phyloP scores from a whole-genome alignment of 2,113 vertebrate species.

The Tenebrosternarchus preto region DNA sequence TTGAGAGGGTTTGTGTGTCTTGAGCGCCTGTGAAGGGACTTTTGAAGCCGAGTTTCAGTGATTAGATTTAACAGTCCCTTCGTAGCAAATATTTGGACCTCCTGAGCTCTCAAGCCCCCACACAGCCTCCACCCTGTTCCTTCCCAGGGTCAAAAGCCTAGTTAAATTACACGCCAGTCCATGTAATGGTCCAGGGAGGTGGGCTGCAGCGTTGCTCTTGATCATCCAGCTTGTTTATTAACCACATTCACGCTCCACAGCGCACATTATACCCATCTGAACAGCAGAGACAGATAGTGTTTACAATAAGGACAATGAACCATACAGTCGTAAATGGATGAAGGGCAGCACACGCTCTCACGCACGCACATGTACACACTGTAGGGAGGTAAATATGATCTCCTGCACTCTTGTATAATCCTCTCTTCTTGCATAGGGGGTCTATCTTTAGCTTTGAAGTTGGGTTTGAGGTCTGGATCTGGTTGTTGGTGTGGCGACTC shows the following conservation, averaged over 20 bases:
- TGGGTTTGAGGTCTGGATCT: not conserved
- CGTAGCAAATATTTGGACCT: slow-evolving; percentile 22
- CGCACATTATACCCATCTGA: slow-evolving; percentile 11
- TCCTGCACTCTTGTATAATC: slow-evolving; percentile 19
- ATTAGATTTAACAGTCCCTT: not conserved
- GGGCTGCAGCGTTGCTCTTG: not conserved
- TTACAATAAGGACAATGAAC: slow-evolving; percentile 39
- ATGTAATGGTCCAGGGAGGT: slow-evolving; percentile 5
- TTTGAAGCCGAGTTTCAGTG: not conserved
- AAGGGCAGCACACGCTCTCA: slow-evolving; percentile 4
- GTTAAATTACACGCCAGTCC: not conserved
- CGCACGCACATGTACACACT: not conserved
- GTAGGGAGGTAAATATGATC: slow-evolving; percentile 2
- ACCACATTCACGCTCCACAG: slow-evolving; percentile 11
- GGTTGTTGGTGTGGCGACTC: not conserved
- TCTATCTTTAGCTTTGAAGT: slow-evolving; percentile 2
- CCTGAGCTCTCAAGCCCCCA: not conserved
- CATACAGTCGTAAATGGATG: slow-evolving; percentile 38
- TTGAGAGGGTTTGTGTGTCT: not conserved
- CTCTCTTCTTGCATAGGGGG: slow-evolving; percentile 18
- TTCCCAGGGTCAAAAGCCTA: not conserved
- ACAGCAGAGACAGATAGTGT: slow-evolving; percentile 42
- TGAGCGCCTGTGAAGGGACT: not conserved
- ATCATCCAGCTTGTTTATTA: slow-evolving; percentile 42
- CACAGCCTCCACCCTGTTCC: not conserved